Percentiles rank a stretch among this genome's conserved stretches.
Conservation (phyloP, 1,140 invertebrate species). For the Drosophila takahashii region DNA sequence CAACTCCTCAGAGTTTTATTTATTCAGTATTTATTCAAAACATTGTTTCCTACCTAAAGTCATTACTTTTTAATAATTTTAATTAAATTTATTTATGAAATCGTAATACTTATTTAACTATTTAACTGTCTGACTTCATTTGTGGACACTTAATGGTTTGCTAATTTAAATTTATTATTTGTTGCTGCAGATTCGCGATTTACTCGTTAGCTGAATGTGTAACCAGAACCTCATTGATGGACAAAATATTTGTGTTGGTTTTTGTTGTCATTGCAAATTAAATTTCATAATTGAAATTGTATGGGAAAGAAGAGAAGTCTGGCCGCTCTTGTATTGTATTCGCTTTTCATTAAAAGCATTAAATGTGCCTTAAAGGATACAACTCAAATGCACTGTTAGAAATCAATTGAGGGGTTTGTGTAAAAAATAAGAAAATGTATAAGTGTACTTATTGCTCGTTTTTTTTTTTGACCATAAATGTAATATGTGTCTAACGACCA, state of each 20-base stretch:
- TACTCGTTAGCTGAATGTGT: constrained; percentile 1
- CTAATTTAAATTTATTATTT: constrained; percentile 29
- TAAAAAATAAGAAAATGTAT: not conserved
- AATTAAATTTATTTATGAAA: not conserved
- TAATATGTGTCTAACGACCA: too few species aligned
- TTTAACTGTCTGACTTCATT: constrained; percentile 2
- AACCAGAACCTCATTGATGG: constrained; percentile 33
- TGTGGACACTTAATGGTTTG: constrained; percentile 22
- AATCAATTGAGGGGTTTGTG: not conserved
- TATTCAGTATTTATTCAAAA: too few species aligned
- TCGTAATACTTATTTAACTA: constrained; percentile 1
- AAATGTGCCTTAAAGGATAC: constrained; percentile 45
- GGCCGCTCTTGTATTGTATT: constrained; percentile 23
- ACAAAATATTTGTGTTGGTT: constrained; percentile 12
- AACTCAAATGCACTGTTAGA: not conserved
- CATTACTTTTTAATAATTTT: not conserved
- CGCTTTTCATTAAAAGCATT: constrained; percentile 64
- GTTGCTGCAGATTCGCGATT: constrained; percentile 19
- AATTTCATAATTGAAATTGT: constrained; percentile 55
- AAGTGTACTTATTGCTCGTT: too few species aligned
- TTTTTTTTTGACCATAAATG: too few species aligned
- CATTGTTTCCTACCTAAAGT: not conserved
- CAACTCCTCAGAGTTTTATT: too few species aligned
- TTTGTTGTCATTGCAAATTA: constrained; percentile 44
- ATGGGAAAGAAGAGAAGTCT: not conserved